Evolutionary conservation across 2,888 invertebrate species (phyloP), one percentile per base, ranked within the genome.

Genomic region (Ophonus ardosiacus): DNA sequence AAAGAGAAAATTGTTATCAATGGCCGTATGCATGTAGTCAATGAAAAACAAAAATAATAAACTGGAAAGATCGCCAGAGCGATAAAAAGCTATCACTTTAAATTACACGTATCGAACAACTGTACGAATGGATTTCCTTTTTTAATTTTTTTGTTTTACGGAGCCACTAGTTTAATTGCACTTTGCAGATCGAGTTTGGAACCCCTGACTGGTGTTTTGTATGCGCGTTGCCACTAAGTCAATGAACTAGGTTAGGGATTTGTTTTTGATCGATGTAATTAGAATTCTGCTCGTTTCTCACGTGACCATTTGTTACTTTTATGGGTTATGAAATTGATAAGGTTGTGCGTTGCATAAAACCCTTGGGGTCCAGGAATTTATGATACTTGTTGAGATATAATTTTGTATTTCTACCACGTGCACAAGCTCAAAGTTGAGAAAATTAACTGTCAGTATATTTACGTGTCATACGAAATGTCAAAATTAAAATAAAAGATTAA

Each of bases 191-290:
- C 24, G 24, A 24, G 24, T 24, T 24, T 24, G 24, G 24, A 24
- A 24, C 24, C 24, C 24, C 24, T 24, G 24, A 24, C 24, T 24
- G 7, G 51, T 78, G 76, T 57, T 63, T 40, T 81, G 80, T 81
- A 81, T 81, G 80, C 63, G 80, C 17, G 21, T 15, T 13, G 8
- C 21, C 21, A 43, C 17, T 31, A 18, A 38, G 61, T 61, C 63
- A 78, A 63, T 81, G 80, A 81, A 81, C 80, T 81, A 40, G 43
- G 80, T 81, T 81, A 63, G 38, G 80, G 63, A 81, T 63, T 81
- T 63, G 63, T 63, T 17, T 40, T 43, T 43, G 21, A 59, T 79
- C 79, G 61, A 79, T 79, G n/a, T 59, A 15, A 61, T 79, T 79
- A 79, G 57, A 57, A 79, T 79, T 59, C 59, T 31, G 17, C 57